Evolutionary conservation across 2,888 invertebrate species (phyloP).

Genomic region (Cremastinae sp.): DNA sequence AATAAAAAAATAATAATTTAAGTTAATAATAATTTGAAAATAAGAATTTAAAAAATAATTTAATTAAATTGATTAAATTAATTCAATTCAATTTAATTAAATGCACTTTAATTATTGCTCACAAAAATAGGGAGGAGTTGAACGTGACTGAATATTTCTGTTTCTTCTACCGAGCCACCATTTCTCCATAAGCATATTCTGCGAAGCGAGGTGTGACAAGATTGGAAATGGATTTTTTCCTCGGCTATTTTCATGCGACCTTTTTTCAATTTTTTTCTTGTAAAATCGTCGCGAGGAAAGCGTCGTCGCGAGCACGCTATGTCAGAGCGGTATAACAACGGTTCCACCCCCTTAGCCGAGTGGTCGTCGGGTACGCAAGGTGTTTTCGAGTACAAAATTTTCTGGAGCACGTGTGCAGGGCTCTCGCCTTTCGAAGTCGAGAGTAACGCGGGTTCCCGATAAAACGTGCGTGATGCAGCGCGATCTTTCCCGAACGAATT

Average conservation of each 20-base stretch:
- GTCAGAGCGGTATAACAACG: constrained; percentile 59
- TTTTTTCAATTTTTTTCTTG: constrained; percentile 40
- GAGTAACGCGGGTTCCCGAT: constrained; percentile 17
- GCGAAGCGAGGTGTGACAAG: too few relatives aligned
- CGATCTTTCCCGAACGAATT: constrained; percentile 41
- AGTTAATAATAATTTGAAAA: too few relatives aligned
- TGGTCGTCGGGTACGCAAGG: neutral
- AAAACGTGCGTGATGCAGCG: constrained; percentile 38
- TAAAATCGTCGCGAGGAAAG: constrained; percentile 49
- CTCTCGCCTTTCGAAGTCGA: constrained; percentile 15
- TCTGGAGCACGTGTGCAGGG: constrained; percentile 15
- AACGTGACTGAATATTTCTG: too few relatives aligned
- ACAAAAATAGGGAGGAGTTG: too few relatives aligned
- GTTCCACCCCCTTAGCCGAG: constrained; percentile 1
- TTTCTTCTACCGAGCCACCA: too few relatives aligned
- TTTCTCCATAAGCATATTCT: too few relatives aligned
- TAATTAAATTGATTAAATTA: too few relatives aligned
- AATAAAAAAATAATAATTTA: too few relatives aligned
- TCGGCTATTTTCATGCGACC: constrained; percentile 7
- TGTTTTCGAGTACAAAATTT: constrained; percentile 42
- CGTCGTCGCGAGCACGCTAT: constrained; percentile 60
- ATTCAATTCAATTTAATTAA: too few relatives aligned
- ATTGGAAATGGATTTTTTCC: neutral
- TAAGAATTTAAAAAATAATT: too few relatives aligned
- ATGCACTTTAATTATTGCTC: too few relatives aligned